phyloP scores from a whole-genome alignment of 2,888 invertebrate genomes.

The Chrysodeixis includens region DNA sequence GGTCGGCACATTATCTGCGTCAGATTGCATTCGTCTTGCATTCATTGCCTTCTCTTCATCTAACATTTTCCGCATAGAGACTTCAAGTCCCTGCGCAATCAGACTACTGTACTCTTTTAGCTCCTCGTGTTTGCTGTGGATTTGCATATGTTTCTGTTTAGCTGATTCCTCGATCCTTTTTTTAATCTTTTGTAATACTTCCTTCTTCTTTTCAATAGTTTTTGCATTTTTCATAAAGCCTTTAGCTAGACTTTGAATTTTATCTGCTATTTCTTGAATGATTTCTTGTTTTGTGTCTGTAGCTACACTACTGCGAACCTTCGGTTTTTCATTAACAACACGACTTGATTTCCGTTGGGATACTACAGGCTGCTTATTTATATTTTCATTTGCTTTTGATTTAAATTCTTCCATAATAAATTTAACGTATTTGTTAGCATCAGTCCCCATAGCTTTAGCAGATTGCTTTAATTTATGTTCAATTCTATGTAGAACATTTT shows the following conservation, averaged over 20 bases:
- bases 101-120: slow-evolving; percentile 62
- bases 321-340: slow-evolving; percentile 14
- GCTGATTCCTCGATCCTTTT: slow-evolving; percentile 54
- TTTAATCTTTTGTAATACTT: slow-evolving; percentile 60
- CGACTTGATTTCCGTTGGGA: slow-evolving; percentile 4
- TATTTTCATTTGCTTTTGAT: slow-evolving; percentile 49
- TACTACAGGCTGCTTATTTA: neutral
- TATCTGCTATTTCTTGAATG: slow-evolving; percentile 58
- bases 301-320: slow-evolving; percentile 12
- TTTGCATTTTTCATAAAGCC: slow-evolving; percentile 54
- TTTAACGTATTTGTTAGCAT: slow-evolving; percentile 67
- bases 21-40: slow-evolving; percentile 29
- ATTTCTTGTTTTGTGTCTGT: slow-evolving; percentile 39
- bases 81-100: slow-evolving; percentile 56
- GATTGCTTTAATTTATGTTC: slow-evolving; percentile 65
- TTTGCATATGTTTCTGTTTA: slow-evolving; percentile 49
- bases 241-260: slow-evolving; percentile 64
- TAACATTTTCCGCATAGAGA: slow-evolving; percentile 52
- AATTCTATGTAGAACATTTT: slow-evolving; percentile 56
- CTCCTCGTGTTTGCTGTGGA: slow-evolving; percentile 53
- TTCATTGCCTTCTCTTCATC: neutral
- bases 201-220: slow-evolving; percentile 56
- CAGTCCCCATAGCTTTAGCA: slow-evolving; percentile 59
- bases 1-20: neutral
- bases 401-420: slow-evolving; percentile 75